Percentiles rank a stretch among this genome's conserved stretches.
phyloP scores from a whole-genome alignment of 2,113 vertebrate species.

The Triplophysa siluroides region DNA sequence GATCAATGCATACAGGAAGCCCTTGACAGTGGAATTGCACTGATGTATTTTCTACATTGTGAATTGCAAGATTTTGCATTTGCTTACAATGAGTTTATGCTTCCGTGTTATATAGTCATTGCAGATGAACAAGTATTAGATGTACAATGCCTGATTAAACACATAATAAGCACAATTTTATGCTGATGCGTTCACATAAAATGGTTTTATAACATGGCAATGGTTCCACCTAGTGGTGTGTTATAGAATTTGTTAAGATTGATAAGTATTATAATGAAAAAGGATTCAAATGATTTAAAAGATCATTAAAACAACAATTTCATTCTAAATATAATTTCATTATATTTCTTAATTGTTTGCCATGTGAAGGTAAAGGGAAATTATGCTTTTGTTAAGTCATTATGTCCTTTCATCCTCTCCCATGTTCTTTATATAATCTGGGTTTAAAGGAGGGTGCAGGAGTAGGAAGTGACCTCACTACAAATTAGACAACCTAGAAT shows the following conservation, averaged over 20 bases:
- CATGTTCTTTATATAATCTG: conserved; percentile 36
- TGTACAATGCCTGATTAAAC: not conserved
- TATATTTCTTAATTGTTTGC: not conserved
- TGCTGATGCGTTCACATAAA: not conserved
- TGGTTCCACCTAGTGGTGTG: conserved; percentile 3
- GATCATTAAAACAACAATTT: not conserved
- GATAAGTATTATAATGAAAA: not conserved
- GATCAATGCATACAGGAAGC: not conserved
- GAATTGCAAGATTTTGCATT: not conserved
- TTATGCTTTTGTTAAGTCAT: not conserved
- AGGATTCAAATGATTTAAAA: not conserved
- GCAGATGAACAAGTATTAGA: not conserved
- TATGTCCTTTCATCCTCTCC: not conserved
- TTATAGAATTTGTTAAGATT: not conserved
- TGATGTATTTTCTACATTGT: not conserved
- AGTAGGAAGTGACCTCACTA: conserved; percentile 33
- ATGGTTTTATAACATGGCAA: not conserved
- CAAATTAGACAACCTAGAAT: not conserved
- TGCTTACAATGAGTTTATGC: not conserved
- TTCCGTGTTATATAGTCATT: not conserved
- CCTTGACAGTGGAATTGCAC: not conserved
- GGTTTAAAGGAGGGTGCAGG: conserved; percentile 37
- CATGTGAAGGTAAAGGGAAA: not conserved
- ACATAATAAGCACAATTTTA: too few relatives aligned
- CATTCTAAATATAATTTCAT: not conserved